Evolutionary conservation across 1,140 invertebrate species (phyloP), one percentile per base, ranked within the genome.

Genomic region (Cherax destructor): DNA sequence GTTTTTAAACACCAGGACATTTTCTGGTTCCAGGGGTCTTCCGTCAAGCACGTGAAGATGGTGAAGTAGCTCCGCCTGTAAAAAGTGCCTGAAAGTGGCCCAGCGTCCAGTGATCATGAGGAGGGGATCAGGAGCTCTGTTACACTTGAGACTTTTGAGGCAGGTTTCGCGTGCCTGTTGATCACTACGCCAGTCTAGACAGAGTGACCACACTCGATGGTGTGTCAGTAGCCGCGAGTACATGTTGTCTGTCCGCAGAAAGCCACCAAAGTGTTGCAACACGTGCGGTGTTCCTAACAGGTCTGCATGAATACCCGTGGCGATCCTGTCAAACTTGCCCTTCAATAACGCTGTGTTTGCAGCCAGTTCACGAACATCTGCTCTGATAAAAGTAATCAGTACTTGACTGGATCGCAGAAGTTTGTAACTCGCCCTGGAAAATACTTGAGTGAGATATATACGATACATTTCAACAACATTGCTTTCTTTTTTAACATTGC

Each of bases 121-220:
- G 4, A 80, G 50, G 11, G 89, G 89, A 47, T 91, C 89, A 9
- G 89, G 89, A 61, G 89, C 69, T 13, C 83, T 74, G 78, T 85
- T 77, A 61, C 61, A 85, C 56, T 85, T 84, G 4, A 61, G 69
- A 47, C 89, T 85, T 61, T 85, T 85, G 30, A 76, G 74, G 76
- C 83, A 91, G 18, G 81, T 69, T 30, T 91, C 89, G 13, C 89
- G 74, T 1, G 83, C 81, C 61, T 91, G 89, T 56, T 91, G 89
- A 59, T 91, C 89, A 59, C 65, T 52, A 11, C 69, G 90, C 90
- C 85, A 87, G 84, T 91, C 85, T 11, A 91, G 59, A 18, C 90
- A 91, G 24, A 91, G 78, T 18, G 90, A 91, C 90, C 90, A 91
- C 4, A 91, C 90, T 0, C 90, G 83, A 56, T 91, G 90, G 69